Percentiles rank a stretch among this genome's conserved stretches.
Conservation (phyloP, 2,888 invertebrate genomes). For the Pollenia amentaria region DNA sequence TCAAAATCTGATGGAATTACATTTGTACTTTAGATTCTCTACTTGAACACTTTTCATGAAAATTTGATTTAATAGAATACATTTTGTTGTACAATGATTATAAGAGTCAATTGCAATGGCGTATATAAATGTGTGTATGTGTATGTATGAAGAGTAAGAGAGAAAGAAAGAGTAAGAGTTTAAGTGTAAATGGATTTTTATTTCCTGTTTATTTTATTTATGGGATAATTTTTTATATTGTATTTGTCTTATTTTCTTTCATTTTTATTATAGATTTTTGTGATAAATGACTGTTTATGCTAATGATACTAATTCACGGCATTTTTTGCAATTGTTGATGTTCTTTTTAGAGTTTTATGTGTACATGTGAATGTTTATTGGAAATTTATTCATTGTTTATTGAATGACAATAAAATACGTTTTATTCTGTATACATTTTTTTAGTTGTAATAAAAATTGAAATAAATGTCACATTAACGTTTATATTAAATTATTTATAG, state of each 20-base stretch:
- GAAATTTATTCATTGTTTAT: conserved; percentile 69
- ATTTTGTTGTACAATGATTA: not conserved
- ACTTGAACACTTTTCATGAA: conserved; percentile 27
- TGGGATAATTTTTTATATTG: conserved; percentile 41
- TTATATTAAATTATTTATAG: conserved; percentile 47
- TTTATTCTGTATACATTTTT: conserved; percentile 18
- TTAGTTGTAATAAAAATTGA: conserved; percentile 48
- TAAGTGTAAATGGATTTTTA: conserved; percentile 48
- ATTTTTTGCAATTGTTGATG: conserved; percentile 16
- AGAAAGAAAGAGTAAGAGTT: not conserved
- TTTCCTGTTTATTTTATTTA: conserved; percentile 53
- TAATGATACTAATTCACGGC: conserved; percentile 64
- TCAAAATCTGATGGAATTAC: conserved; percentile 60
- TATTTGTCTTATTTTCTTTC: not conserved
- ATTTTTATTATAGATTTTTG: conserved; percentile 37
- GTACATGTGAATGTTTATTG: not conserved
- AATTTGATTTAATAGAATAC: conserved; percentile 27
- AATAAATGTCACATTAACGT: conserved; percentile 61
- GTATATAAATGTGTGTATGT: not conserved
- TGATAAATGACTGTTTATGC: conserved; percentile 69
- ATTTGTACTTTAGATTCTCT: conserved; percentile 5
- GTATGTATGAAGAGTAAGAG: not conserved
- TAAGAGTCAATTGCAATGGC: no score
- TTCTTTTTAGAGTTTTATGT: conserved; percentile 12
- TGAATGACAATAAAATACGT: conserved; percentile 57